Conservation (phyloP, 2,888 invertebrate genomes). For the Escarpia spicata region DNA sequence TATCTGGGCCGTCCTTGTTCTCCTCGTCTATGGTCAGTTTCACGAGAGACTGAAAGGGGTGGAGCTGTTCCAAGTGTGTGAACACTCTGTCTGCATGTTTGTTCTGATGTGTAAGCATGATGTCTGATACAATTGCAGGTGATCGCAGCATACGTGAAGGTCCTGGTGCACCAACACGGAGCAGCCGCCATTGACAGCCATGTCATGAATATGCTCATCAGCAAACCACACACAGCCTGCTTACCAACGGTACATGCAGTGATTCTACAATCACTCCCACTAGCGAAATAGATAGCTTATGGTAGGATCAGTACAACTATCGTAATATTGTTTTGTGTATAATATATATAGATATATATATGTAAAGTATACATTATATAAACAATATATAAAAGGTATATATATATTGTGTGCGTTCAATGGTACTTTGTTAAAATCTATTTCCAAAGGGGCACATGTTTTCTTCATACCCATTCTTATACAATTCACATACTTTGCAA, state of each 20-base stretch:
- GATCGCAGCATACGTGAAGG: not conserved
- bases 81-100: not conserved
- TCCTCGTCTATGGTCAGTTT: too few species aligned
- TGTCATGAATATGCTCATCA: not conserved
- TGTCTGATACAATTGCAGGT: not conserved
- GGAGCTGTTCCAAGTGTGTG: not conserved
- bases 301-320: not conserved
- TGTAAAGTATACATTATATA: too few species aligned
- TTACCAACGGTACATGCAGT: not conserved
- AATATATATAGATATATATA: too few species aligned
- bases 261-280: not conserved
- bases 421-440: too few species aligned
- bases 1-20: too few species aligned
- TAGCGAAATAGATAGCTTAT: not conserved
- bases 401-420: too few species aligned
- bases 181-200: not conserved
- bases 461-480: too few species aligned
- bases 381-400: too few species aligned
- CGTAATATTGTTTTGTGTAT: too few species aligned
- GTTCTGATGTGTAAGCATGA: not conserved
- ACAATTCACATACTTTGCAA: too few species aligned
- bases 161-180: not conserved
- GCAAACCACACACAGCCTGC: not conserved
- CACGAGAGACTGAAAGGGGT: too few species aligned
- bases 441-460: too few species aligned